Percentiles rank a stretch among this genome's conserved stretches.
These are phyloP conservation scores for Regulus satrapa DNA, from an alignment of 2,113 vertebrate species.

Conservation along the genomic window DNA sequence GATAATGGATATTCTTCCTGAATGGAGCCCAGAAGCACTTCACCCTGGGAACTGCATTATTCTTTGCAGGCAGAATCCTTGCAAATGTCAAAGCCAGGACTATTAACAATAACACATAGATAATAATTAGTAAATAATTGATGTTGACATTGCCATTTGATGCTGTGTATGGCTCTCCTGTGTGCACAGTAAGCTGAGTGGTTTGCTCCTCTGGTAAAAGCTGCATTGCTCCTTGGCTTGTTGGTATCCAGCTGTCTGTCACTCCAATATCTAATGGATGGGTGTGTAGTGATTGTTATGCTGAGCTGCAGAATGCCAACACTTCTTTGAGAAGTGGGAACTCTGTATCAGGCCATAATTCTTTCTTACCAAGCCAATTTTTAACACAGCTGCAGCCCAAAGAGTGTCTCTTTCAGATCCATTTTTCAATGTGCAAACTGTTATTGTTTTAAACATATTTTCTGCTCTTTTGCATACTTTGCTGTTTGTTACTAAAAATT, in stretches of 20 bases:
- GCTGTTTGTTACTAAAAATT: neutral
- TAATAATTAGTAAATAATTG: slow-evolving; percentile 3
- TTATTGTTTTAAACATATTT: neutral
- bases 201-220: neutral
- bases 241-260: neutral
- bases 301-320: neutral
- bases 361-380: neutral
- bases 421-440: neutral
- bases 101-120: neutral
- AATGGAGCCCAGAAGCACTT: neutral
- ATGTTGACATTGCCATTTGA: neutral
- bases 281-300: neutral
- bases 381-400: neutral
- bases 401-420: neutral
- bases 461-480: neutral
- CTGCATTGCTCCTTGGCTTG: neutral
- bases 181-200: neutral
- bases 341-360: neutral
- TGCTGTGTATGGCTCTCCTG: neutral
- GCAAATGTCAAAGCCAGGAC: neutral
- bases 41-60: neutral
- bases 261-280: neutral
- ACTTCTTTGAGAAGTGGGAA: neutral
- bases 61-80: neutral
- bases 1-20: neutral